Evolutionary conservation across 2,113 vertebrate genomes (phyloP).

Genomic region (Clinocottus analis): DNA sequence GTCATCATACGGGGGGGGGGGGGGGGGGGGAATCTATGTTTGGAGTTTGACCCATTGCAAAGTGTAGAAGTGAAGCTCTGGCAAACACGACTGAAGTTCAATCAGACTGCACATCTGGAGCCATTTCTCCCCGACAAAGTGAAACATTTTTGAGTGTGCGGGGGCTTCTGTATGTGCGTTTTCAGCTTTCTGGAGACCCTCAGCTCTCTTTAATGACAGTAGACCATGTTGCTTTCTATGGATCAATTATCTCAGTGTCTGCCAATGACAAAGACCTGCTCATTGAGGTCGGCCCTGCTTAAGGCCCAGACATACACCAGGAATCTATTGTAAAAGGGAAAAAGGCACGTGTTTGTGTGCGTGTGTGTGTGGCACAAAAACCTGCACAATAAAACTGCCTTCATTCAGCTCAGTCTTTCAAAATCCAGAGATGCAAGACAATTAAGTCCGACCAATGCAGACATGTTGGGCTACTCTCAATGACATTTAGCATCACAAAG

Average conservation of each 20-base stretch:
- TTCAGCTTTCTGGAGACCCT: constrained; percentile 51
- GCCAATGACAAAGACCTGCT: constrained; percentile 73
- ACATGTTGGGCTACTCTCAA: constrained; percentile 62
- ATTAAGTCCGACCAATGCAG: constrained; percentile 64
- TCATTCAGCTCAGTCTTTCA: constrained; percentile 59
- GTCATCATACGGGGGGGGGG: constrained; percentile 17
- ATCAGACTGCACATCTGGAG: constrained; percentile 54
- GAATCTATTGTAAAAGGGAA: constrained; percentile 60
- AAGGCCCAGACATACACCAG: constrained; percentile 48
- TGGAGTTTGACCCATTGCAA: constrained; percentile 48
- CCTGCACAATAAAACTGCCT: constrained; percentile 63
- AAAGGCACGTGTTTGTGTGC: constrained; percentile 53
- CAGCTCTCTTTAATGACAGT: constrained; percentile 61
- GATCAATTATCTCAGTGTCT: constrained; percentile 79
- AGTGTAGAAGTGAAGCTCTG: constrained; percentile 44
- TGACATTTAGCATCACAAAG: constrained; percentile 72
- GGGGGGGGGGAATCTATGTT: constrained; percentile 56
- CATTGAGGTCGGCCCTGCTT: constrained; percentile 51
- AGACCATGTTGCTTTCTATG: constrained; percentile 65
- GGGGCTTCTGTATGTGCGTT: constrained; percentile 46
- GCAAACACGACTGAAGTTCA: constrained; percentile 55
- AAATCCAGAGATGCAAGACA: constrained; percentile 61
- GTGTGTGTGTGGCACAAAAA: constrained; percentile 57
- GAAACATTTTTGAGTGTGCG: constrained; percentile 58
- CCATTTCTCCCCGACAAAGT: constrained; percentile 57